Evolutionary conservation across 2,888 invertebrate genomes (phyloP).

Genomic region (Minunthozetes semirufus): DNA sequence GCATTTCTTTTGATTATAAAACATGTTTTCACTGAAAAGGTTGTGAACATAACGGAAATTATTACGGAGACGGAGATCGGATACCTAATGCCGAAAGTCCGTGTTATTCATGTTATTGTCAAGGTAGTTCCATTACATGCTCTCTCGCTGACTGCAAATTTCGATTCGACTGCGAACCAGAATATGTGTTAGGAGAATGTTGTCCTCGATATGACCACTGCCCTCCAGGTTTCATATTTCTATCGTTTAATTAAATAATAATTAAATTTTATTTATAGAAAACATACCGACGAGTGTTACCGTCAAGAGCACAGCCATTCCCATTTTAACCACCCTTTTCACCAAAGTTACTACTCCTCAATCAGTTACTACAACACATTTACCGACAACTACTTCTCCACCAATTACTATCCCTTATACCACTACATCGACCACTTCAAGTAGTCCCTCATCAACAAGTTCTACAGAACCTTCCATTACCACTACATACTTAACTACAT

Average conservation of each 20-base stretch:
- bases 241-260: not conserved
- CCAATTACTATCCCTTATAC: not conserved
- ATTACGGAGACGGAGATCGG: constrained; percentile 69
- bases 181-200: constrained; percentile 65
- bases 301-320: constrained; percentile 33
- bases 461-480: not conserved
- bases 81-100: constrained; percentile 64
- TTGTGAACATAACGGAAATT: constrained; percentile 65
- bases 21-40: constrained; percentile 31
- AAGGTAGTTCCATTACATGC: constrained; percentile 54
- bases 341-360: not conserved
- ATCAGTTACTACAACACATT: not conserved
- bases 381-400: not conserved
- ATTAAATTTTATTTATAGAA: constrained; percentile 1
- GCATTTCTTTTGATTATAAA: not conserved
- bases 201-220: constrained; percentile 76
- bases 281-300: constrained; percentile 5
- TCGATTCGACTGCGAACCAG: constrained; percentile 66
- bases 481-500: not conserved
- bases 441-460: not conserved
- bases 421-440: not conserved
- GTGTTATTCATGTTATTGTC: constrained; percentile 70
- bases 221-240: constrained; percentile 52
- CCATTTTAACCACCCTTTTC: constrained; percentile 24
- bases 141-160: constrained; percentile 68